Evolutionary conservation across 1,140 invertebrate genomes (phyloP), one percentile per base, ranked within the genome.

Genomic region (Cydia fagiglandana): DNA sequence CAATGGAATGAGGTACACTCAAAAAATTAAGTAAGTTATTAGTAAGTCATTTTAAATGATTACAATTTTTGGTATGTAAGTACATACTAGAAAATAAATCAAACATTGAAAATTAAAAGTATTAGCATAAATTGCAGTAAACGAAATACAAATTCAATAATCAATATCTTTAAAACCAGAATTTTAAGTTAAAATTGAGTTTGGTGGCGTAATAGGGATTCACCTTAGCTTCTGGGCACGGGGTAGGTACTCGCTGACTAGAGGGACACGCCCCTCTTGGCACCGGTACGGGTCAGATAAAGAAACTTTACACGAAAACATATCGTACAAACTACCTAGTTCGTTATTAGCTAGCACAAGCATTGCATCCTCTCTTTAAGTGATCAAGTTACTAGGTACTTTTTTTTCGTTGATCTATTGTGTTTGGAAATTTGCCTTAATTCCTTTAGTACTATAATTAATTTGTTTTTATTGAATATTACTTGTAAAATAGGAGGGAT

Each of bases 291-390:
- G 17, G 30, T 38, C 66, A 38, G 66, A 70, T 70, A 70, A 70
- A 70, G 66, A 45, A 68, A 70, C 66, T 70, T 70, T 70, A 70
- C 66, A 70, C 66, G 66, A 70, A 70, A 70, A 70, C 66, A 70
- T 41, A 70, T 70, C 66, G 66, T 70, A 15, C 30, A n/a, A 70
- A 70, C 66, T 70, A 70, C 38, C 66, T 70, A 70, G n/a, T 38
- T 38, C 30, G 24, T 68, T 30, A 68, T 15, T 30, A 24, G 61
- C 9, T 64, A 28, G 1, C 24, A 64, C 10, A 24, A 64, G 61
- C 20, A 64, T 13, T 13, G 24, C 13, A 64, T 13, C 10, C 13
- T 7, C 6, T 3, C 20, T 64, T 28, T 64, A 64, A 64, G 6
- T 30, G 6, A 64, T 64, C 17, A 24, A 24, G 4, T 17, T 53